A percentile compares a stretch with the other conserved stretches of the same genome.
Conservation (phyloP, 2,797 vertebrate species). For the Paramormyrops hopkinsi region DNA sequence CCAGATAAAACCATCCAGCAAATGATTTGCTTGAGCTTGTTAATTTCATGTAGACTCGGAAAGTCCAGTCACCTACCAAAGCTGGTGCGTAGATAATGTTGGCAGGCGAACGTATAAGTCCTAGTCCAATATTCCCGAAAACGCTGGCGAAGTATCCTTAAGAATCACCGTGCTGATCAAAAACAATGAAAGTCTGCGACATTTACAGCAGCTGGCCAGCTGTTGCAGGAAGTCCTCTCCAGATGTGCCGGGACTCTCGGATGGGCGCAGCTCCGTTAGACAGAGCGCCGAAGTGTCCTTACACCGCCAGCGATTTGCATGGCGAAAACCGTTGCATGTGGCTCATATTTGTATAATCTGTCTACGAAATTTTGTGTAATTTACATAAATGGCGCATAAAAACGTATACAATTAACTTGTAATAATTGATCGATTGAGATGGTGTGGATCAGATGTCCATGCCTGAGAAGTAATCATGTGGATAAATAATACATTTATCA, state of each 20-base stretch:
- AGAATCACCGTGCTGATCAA: not conserved
- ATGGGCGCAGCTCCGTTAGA: not conserved
- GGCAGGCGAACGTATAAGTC: not conserved
- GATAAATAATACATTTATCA: not conserved
- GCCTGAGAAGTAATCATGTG: not conserved
- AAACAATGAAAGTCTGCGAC: not conserved
- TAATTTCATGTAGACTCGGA: not conserved
- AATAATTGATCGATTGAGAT: not conserved
- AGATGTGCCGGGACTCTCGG: conserved; percentile 37
- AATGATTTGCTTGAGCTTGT: not conserved
- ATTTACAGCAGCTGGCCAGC: not conserved
- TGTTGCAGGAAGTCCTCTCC: conserved; percentile 32
- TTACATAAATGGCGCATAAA: not conserved
- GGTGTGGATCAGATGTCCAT: not conserved
- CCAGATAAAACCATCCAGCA: not conserved
- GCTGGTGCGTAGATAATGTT: not conserved
- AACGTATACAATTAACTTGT: not conserved
- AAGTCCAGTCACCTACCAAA: conserved; percentile 19
- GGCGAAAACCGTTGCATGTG: not conserved
- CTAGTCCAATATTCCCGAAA: conserved; percentile 7
- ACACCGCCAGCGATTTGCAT: not conserved
- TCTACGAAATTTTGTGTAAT: not conserved
- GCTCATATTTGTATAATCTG: not conserved
- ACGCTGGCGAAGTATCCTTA: not conserved
- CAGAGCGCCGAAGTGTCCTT: not conserved